A percentile compares a stretch with the other conserved stretches of the same genome.
Evolutionary conservation across 1,140 invertebrate species (phyloP).

Genomic region (Pseudomyrmex gracilis): DNA sequence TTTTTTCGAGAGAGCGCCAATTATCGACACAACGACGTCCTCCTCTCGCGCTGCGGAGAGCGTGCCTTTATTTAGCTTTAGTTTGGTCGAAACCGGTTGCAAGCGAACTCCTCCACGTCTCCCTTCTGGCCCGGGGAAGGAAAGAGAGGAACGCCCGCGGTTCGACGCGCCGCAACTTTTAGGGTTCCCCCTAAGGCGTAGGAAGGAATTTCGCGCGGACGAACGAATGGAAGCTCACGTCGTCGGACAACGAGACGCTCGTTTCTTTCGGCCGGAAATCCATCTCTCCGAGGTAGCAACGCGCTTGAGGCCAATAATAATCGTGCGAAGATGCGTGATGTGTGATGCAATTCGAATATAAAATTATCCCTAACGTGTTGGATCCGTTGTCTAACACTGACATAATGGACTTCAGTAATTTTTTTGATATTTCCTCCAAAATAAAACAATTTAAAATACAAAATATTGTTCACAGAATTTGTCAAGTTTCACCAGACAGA

Average conservation of each 20-base stretch:
- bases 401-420: too few species aligned
- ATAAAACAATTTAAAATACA: too few species aligned
- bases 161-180: slow-evolving; percentile 64
- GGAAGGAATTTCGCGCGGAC: slow-evolving; percentile 68
- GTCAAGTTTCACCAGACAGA: too few species aligned
- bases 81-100: slow-evolving; percentile 77
- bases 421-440: too few species aligned
- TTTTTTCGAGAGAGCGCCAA: slow-evolving; percentile 67
- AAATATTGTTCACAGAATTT: too few species aligned
- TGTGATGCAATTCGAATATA: background rate
- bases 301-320: background rate
- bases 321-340: background rate
- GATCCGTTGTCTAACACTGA: too few species aligned
- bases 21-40: slow-evolving; percentile 68
- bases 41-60: slow-evolving; percentile 56
- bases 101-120: slow-evolving; percentile 68
- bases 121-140: slow-evolving; percentile 35
- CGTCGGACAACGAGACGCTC: slow-evolving; percentile 11
- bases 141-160: slow-evolving; percentile 48
- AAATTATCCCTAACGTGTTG: background rate
- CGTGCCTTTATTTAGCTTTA: slow-evolving; percentile 78
- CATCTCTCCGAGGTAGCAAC: slow-evolving; percentile 29
- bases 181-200: slow-evolving; percentile 58
- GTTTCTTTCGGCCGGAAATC: slow-evolving; percentile 61
- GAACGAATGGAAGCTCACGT: slow-evolving; percentile 51